Evolutionary conservation across 2,888 invertebrate species (phyloP), one percentile per base, ranked within the genome.

Genomic region (Scrobipalpa atriplicella): DNA sequence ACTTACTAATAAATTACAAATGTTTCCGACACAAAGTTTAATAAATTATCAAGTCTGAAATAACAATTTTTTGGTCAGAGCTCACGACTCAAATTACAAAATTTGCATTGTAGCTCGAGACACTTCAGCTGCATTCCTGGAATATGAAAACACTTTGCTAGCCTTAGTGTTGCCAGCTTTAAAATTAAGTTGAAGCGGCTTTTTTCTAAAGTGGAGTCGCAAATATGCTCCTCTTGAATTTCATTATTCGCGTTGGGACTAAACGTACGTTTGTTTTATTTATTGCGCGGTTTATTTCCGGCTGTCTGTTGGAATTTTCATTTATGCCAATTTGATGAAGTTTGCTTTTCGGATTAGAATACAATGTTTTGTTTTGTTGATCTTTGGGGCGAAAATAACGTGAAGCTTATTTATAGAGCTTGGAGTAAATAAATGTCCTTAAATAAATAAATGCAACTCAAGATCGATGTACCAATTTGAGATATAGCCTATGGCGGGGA

Each of bases 131-230:
- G 58, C 58, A 58, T 38, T 29, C 58, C 36, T 5, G n/a, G 29
- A 38, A 58, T 58, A 36, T 58, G 58, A 56, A 19, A 56, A 56
- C 58, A 36, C 58, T 61, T n/a, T n/a, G n/a, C n/a, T n/a, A n/a
- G n/a, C n/a, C n/a, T n/a, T n/a, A n/a, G n/a, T n/a, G n/a, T 61
- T 38, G 16, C 13, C 13, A 56, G 29, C 16, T 16, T 56, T 18
- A 18, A 56, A 56, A 56, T 56, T 29, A 56, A 56, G 19, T 29
- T 56, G 56, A 19, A 56, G 13, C 56, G n/a, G 52, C 18, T 18
- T 52, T 52, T 21, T 56, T 29, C 56, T n/a, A n/a, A n/a, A n/a
- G n/a, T n/a, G n/a, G n/a, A 5, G 60, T 38, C 70, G 68, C 61
- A 68, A 52, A 52, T 18, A 19, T 19, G 52, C 52, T 16, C 9